Conservation (phyloP, 2,888 invertebrate genomes). For the Seira sanloemensis region DNA sequence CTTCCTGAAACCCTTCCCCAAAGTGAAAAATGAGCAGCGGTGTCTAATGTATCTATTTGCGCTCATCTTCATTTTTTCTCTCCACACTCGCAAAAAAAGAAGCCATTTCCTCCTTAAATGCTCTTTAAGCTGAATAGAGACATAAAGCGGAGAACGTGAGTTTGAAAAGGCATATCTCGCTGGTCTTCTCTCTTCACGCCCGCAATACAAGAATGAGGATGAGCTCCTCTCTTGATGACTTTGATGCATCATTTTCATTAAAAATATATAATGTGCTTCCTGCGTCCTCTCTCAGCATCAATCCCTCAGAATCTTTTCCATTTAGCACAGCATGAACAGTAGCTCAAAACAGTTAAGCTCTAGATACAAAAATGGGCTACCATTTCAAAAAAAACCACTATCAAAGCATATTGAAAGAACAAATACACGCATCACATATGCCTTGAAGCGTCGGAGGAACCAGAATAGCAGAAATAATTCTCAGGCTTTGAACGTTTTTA, state of each 20-base stretch:
- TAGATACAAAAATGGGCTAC: neutral
- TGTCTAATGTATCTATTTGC: neutral
- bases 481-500: too few relatives aligned
- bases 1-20: too few relatives aligned
- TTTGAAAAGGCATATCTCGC: neutral
- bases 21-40: neutral
- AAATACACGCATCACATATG: too few relatives aligned
- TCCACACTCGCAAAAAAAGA: too few relatives aligned
- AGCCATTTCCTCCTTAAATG: neutral
- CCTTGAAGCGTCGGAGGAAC: too few relatives aligned
- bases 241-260: conserved; percentile 63
- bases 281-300: conserved; percentile 25
- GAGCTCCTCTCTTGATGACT: conserved; percentile 47
- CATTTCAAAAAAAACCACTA: neutral
- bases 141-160: neutral
- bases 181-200: neutral
- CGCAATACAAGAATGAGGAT: conserved; percentile 26
- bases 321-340: neutral
- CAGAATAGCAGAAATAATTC: too few relatives aligned
- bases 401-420: too few relatives aligned
- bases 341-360: neutral
- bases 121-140: neutral
- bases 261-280: too few relatives aligned
- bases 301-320: neutral
- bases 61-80: too few relatives aligned